A percentile compares a stretch with the other conserved stretches of the same genome.
Conservation (phyloP, 1,140 invertebrate species). For the Achroia grisella region DNA sequence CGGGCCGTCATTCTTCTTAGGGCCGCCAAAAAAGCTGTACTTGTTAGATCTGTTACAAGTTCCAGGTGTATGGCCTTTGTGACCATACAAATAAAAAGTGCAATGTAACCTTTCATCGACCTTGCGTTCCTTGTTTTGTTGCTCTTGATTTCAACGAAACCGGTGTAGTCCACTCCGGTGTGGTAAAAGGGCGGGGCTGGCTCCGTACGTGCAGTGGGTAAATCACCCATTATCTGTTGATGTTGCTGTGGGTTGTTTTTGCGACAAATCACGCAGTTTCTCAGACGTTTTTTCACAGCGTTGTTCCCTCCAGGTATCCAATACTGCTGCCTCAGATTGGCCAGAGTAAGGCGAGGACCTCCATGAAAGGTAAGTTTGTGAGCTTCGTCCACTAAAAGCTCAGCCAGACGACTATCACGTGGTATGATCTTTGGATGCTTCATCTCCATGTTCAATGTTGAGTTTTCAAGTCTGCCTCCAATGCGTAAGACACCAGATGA, state of each 20-base stretch:
- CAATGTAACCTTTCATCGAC: slow-evolving; percentile 39
- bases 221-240: slow-evolving; percentile 30
- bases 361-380: background rate
- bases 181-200: slow-evolving; percentile 22
- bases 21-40: slow-evolving; percentile 42
- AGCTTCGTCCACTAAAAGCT: background rate
- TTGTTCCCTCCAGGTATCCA: background rate
- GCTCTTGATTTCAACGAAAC: slow-evolving; percentile 21
- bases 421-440: slow-evolving; percentile 11
- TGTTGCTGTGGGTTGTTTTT: slow-evolving; percentile 10
- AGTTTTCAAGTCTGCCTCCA: slow-evolving; percentile 39
- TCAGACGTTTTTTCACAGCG: background rate
- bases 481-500: slow-evolving; percentile 45
- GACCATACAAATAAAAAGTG: background rate
- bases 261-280: slow-evolving; percentile 13
- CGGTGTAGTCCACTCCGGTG: slow-evolving; percentile 39
- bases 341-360: background rate
- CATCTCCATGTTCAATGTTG: slow-evolving; percentile 3
- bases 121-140: slow-evolving; percentile 23
- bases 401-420: slow-evolving; percentile 3
- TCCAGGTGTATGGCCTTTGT: background rate
- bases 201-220: slow-evolving; percentile 15
- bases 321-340: background rate
- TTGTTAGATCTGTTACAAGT: background rate
- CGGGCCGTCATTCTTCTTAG: slow-evolving; percentile 54